Conservation (phyloP, 2,797 vertebrate species). For the Karalla daura region DNA sequence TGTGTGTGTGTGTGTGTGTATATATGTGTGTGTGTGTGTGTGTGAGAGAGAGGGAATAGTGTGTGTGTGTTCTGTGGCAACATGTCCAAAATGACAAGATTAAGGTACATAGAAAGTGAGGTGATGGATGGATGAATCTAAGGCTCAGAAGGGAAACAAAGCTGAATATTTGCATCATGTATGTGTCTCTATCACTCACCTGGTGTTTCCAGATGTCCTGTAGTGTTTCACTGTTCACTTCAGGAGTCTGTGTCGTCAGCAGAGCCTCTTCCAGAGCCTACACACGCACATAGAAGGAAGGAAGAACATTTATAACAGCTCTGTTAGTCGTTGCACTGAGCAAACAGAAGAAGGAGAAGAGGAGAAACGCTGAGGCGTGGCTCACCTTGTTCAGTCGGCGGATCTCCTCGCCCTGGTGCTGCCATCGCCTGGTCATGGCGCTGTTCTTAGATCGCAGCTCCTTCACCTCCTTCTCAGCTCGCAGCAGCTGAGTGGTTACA, state of each 20-base stretch:
- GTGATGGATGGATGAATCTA: too few species aligned
- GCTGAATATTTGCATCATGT: too few species aligned
- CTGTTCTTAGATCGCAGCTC: conserved; percentile 58
- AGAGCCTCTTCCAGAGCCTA: conserved; percentile 67
- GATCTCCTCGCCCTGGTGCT: conserved; percentile 73
- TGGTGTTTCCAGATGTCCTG: conserved; percentile 76
- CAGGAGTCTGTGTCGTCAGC: not conserved
- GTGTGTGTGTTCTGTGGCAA: too few species aligned
- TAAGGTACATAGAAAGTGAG: too few species aligned
- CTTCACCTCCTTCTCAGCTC: conserved; percentile 45
- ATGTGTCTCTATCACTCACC: too few species aligned
- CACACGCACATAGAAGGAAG: not conserved
- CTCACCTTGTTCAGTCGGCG: conserved; percentile 73
- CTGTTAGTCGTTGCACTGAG: too few species aligned
- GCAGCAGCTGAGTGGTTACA: conserved; percentile 10
- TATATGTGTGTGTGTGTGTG: too few species aligned
- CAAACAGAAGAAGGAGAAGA: too few species aligned
- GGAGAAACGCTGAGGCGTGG: not conserved
- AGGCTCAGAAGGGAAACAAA: too few species aligned
- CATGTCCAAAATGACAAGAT: too few species aligned
- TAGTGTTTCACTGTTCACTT: conserved; percentile 32
- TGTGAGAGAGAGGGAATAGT: too few species aligned
- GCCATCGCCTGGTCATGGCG: conserved; percentile 56
- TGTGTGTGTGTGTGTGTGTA: too few species aligned
- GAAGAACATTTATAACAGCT: not conserved